phyloP scores from a whole-genome alignment of 1,140 invertebrate species.

The Magallana gigas region DNA sequence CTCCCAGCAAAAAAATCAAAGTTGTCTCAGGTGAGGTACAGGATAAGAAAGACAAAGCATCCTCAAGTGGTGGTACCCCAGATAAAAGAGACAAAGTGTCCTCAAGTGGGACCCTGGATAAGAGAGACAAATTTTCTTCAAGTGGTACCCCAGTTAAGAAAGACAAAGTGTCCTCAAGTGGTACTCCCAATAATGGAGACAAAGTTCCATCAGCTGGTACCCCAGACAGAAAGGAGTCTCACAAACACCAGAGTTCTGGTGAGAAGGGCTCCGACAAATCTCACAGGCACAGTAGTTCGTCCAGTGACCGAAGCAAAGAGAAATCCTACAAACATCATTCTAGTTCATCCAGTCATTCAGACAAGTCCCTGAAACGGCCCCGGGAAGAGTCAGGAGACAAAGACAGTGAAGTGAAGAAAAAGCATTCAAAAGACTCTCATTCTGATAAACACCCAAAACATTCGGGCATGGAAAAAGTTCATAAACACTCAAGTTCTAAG shows the following conservation, averaged over 20 bases:
- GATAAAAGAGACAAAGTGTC: background rate
- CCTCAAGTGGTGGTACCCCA: background rate
- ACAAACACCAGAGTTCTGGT: background rate
- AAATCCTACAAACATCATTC: constrained; percentile 19
- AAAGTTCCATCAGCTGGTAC: background rate
- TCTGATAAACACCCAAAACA: background rate
- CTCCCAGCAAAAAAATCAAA: background rate
- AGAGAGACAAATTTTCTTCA: background rate
- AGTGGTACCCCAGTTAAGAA: background rate
- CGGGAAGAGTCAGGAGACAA: background rate
- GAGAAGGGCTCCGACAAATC: background rate
- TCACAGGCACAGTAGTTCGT: background rate
- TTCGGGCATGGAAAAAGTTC: background rate
- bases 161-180: background rate
- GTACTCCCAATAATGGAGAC: background rate
- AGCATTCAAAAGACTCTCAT: background rate
- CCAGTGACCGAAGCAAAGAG: background rate
- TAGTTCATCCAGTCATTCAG: constrained; percentile 12
- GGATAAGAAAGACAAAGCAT: background rate
- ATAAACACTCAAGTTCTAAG: constrained; percentile 3
- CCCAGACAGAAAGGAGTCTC: background rate
- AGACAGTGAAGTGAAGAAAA: background rate
- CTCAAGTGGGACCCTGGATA: background rate
- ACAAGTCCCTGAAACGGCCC: background rate
- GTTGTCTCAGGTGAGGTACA: no score